phyloP scores from a whole-genome alignment of 2,113 vertebrate species.

The Cathartes aura region DNA sequence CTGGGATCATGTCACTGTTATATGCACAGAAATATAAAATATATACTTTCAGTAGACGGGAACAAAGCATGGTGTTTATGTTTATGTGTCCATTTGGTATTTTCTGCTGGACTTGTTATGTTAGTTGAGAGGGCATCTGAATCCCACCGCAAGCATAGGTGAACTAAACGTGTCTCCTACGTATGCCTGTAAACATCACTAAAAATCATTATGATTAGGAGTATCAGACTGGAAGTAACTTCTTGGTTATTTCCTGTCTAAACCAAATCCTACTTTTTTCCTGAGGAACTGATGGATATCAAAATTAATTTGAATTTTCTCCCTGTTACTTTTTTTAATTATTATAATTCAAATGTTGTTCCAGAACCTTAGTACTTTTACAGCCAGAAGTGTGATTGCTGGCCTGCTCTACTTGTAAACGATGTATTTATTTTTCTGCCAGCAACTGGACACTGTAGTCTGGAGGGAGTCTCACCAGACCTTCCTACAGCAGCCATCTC shows the following conservation, averaged over 20 bases:
- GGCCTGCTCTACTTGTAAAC: background rate
- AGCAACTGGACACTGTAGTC: background rate
- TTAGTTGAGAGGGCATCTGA: background rate
- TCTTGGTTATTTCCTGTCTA: background rate
- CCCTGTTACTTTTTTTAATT: background rate
- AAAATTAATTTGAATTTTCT: background rate
- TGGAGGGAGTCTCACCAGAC: background rate
- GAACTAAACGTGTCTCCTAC: accelerated
- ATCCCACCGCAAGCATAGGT: background rate
- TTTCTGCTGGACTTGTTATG: background rate
- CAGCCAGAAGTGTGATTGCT: background rate
- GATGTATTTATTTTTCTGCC: background rate
- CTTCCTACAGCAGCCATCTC: background rate
- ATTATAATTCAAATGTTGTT: background rate
- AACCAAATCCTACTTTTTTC: background rate
- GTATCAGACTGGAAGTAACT: background rate
- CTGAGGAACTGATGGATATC: background rate
- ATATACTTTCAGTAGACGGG: background rate
- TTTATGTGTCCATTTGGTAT: background rate
- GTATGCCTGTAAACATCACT: background rate
- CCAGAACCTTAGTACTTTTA: background rate
- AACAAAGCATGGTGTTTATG: background rate
- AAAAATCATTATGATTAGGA: background rate
- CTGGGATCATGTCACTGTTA: background rate
- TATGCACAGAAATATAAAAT: accelerated